Base-by-base conservation (phyloP, 1,140 invertebrate species). In the Ooceraea biroi region DNA sequence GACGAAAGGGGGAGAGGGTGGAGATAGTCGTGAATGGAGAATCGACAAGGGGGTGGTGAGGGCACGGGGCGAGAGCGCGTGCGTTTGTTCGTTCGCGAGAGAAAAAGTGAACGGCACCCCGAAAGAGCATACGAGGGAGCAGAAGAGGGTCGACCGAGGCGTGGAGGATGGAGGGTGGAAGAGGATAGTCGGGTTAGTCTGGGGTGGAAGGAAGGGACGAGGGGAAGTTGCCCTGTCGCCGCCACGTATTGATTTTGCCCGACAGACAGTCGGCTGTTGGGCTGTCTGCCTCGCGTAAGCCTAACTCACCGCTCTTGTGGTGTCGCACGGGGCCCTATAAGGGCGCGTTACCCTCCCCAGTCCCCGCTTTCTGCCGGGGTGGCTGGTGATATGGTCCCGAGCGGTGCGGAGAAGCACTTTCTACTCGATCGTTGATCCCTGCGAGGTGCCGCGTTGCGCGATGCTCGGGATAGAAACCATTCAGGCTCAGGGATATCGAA, bases 221-320 rank as follows among this genome's bases (percentile, higher is more conserved):
- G 90, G 86, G 74, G 82, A 50, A 89, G 85, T 72, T 92, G 91
- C 89, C 77, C 90, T 93, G 92, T 92, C 92, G 92, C 90, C 88
- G 90, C 85, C 89, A 90, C 91, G 93, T 92, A 94, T 94, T 93
- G 93, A 94, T 94, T 94, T 94, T 94, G 90, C 90, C 85, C 92
- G 91, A 92, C 93, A 94, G 91, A 91, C 92, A 92, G 90, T 89
- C 90, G 92, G 87, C 91, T 91, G 91, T 91, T 91, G 88, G 89
- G 71, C 85, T 86, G 86, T 90, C 86, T 84, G 90, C 80, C 86
- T 90, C 85, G n/a, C n/a, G 55, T 85, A 84, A 89, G 89, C 82
- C 90, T 88, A 92, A 92, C 90, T 89, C 83, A 63, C 69, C 82
- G 85, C 78, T 89, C 83, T 71, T 46, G 60, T 44, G 60, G 27